A percentile compares a stretch with the other conserved stretches of the same genome.
Evolutionary conservation across 1,140 invertebrate genomes (phyloP).

Genomic region (Drosophila kurseongensis): DNA sequence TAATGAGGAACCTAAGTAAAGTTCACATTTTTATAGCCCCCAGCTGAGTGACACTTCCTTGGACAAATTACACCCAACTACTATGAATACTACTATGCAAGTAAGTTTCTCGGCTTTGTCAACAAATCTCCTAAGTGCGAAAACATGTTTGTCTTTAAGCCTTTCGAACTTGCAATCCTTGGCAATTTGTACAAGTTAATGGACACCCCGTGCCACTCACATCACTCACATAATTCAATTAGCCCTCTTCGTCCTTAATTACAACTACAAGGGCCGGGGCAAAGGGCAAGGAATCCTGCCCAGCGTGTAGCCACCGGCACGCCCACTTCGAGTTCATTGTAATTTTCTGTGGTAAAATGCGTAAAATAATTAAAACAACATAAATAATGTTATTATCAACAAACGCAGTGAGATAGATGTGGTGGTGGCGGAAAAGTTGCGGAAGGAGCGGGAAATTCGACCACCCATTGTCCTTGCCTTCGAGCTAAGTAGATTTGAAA

Average conservation of each 20-base stretch:
- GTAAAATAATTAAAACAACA: slow-evolving; percentile 81
- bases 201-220: slow-evolving; percentile 44
- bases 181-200: slow-evolving; percentile 37
- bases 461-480: slow-evolving; percentile 51
- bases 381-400: slow-evolving; percentile 67
- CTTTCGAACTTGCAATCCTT: slow-evolving; percentile 24
- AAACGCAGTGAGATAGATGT: slow-evolving; percentile 16
- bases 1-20: neutral
- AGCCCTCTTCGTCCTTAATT: slow-evolving; percentile 68
- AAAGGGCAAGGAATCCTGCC: slow-evolving; percentile 36
- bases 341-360: slow-evolving; percentile 56
- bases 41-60: slow-evolving; percentile 1
- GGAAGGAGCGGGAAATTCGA: slow-evolving; percentile 5
- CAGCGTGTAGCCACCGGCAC: slow-evolving; percentile 17
- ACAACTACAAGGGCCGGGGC: slow-evolving; percentile 46
- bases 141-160: slow-evolving; percentile 50
- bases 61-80: neutral
- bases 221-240: slow-evolving; percentile 68
- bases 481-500: slow-evolving; percentile 79
- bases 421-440: neutral
- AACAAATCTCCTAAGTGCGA: slow-evolving; percentile 46
- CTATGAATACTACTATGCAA: neutral
- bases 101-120: slow-evolving; percentile 21
- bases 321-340: slow-evolving; percentile 51
- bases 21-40: neutral